phyloP scores from a whole-genome alignment of 2,888 invertebrate genomes.

The Bhutanitis thaidina region DNA sequence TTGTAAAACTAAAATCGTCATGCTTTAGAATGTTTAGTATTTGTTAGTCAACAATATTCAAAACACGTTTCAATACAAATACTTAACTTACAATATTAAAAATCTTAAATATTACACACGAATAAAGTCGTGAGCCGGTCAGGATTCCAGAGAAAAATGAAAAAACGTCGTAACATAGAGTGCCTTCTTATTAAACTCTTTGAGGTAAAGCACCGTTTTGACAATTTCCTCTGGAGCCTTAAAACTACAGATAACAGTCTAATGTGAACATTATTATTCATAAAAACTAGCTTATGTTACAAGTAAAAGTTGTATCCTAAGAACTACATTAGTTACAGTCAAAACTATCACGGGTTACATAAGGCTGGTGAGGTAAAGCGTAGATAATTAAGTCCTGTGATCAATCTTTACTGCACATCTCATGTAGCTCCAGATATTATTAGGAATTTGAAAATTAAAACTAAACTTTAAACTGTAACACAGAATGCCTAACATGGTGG shows the following conservation, averaged over 20 bases:
- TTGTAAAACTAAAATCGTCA: slow-evolving; percentile 63
- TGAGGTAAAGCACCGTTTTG: slow-evolving; percentile 54
- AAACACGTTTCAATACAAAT: slow-evolving; percentile 38
- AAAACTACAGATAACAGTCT: slow-evolving; percentile 38
- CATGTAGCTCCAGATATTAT: slow-evolving; percentile 37
- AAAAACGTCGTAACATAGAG: slow-evolving; percentile 56
- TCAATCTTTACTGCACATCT: slow-evolving; percentile 52
- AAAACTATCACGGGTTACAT: slow-evolving; percentile 49
- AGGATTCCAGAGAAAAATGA: slow-evolving; percentile 57
- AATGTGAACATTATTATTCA: slow-evolving; percentile 23
- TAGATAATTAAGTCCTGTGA: slow-evolving; percentile 36
- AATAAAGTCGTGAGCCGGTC: slow-evolving; percentile 44
- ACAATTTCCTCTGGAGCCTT: slow-evolving; percentile 57
- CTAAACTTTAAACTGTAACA: slow-evolving; percentile 40
- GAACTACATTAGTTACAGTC: slow-evolving; percentile 53
- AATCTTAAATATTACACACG: slow-evolving; percentile 30
- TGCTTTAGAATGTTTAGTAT: slow-evolving; percentile 74
- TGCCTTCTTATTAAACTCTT: slow-evolving; percentile 51
- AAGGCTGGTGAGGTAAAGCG: slow-evolving; percentile 23
- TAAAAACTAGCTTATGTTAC: slow-evolving; percentile 40
- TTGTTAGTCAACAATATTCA: slow-evolving; percentile 75
- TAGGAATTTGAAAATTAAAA: slow-evolving; percentile 28
- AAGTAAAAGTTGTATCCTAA: slow-evolving; percentile 36
- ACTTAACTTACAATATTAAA: slow-evolving; percentile 35
- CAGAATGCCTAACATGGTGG: slow-evolving; percentile 40